A percentile compares a stretch with the other conserved stretches of the same genome.
Evolutionary conservation across 2,888 invertebrate genomes (phyloP).

Genomic region (Rotaria magnacalcarata): DNA sequence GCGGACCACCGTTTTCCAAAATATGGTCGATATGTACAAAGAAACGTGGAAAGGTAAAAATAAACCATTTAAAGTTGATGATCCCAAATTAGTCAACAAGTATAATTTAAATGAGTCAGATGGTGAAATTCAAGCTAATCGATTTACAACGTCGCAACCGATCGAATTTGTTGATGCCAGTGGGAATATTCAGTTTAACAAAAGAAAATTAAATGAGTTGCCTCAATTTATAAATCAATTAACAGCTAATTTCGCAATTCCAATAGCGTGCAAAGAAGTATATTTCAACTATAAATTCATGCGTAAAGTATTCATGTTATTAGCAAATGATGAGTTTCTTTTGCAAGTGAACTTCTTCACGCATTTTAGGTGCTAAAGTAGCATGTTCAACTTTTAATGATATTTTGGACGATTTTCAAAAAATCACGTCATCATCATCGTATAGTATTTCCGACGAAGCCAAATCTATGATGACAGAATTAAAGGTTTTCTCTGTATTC

Average conservation of each 20-base stretch:
- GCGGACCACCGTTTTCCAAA: constrained; percentile 6
- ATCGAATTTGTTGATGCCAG: constrained; percentile 25
- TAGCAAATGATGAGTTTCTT: too few relatives aligned
- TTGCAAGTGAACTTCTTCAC: too few relatives aligned
- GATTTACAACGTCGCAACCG: constrained; percentile 38
- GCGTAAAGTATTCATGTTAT: background rate
- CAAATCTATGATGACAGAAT: background rate
- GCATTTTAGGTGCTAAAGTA: background rate
- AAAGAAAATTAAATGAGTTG: constrained; percentile 40
- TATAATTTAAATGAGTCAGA: constrained; percentile 31
- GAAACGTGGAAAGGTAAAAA: constrained; percentile 42
- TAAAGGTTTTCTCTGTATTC: background rate
- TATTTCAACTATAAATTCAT: constrained; percentile 39
- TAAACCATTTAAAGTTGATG: constrained; percentile 9
- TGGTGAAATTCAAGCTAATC: constrained; percentile 31
- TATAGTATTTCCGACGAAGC: background rate
- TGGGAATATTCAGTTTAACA: constrained; percentile 35
- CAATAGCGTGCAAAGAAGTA: background rate
- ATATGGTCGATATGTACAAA: constrained; percentile 41
- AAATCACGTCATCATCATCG: background rate
- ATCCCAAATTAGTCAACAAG: background rate
- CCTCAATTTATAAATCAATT: constrained; percentile 24
- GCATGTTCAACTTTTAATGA: background rate
- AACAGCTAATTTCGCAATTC: constrained; percentile 7
- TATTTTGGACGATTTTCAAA: background rate